phyloP scores from a whole-genome alignment of 2,113 vertebrate species.

The Podiceps cristatus region DNA sequence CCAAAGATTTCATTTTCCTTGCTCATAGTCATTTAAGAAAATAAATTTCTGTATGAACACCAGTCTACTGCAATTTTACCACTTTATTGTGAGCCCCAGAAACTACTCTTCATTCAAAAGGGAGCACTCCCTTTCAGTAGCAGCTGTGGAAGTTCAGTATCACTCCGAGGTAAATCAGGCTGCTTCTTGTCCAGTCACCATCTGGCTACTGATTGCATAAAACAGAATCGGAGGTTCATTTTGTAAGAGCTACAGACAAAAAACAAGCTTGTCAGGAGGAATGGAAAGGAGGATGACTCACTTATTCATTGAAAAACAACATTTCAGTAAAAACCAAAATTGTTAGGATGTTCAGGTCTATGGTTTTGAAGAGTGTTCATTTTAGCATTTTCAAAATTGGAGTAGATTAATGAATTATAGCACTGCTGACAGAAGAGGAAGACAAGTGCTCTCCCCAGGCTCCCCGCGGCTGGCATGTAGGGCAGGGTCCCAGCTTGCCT shows the following conservation, averaged over 20 bases:
- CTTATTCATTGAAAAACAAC: neutral
- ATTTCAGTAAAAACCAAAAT: neutral
- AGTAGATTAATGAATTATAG: neutral
- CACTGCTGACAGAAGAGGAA: neutral
- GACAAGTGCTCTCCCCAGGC: neutral
- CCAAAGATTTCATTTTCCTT: neutral
- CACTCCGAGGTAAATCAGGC: neutral
- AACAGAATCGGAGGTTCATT: neutral
- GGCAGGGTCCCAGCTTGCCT: neutral
- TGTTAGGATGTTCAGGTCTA: neutral
- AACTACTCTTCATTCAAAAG: neutral
- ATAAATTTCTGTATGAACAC: neutral
- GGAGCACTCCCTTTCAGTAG: neutral
- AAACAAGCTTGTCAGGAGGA: neutral
- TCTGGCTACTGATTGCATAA: conserved; percentile 15
- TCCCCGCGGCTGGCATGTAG: fast-evolving
- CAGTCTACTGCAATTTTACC: neutral
- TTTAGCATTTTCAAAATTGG: neutral
- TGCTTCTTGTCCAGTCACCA: conserved; percentile 35
- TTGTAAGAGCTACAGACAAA: neutral
- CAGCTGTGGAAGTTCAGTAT: conserved; percentile 8
- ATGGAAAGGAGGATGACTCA: neutral
- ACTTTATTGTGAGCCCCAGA: neutral
- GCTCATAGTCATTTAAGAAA: neutral
- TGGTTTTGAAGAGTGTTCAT: neutral